Conservation (phyloP, 2,797 vertebrate genomes). For the Apogon talboti region DNA sequence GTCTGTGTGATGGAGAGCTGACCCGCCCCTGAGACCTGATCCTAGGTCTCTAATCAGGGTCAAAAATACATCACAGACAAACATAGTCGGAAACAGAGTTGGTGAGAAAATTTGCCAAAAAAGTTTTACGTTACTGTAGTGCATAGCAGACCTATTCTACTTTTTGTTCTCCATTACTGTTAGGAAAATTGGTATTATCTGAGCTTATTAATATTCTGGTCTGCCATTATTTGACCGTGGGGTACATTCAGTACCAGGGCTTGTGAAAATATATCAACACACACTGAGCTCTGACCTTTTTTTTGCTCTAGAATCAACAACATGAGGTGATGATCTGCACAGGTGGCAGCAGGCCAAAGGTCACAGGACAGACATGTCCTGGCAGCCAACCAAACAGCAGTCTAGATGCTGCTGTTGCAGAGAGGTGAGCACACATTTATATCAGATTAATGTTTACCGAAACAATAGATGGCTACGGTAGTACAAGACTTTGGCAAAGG, state of each 20-base stretch:
- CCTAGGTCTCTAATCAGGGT: too few species aligned
- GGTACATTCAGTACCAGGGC: too few species aligned
- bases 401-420: constrained; percentile 2
- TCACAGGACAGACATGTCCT: neutral
- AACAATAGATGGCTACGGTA: neutral
- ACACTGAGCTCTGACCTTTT: constrained; percentile 23
- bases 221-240: too few species aligned
- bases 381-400: neutral
- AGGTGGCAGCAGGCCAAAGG: constrained; percentile 2
- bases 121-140: too few species aligned
- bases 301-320: constrained; percentile 32
- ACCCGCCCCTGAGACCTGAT: too few species aligned
- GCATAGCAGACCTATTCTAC: too few species aligned
- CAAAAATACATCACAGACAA: too few species aligned
- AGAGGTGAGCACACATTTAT: constrained; percentile 41
- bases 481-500: too few species aligned
- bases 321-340: constrained; percentile 7
- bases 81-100: too few species aligned
- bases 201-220: too few species aligned
- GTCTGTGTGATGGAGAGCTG: too few species aligned
- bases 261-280: neutral
- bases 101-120: too few species aligned
- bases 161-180: neutral
- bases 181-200: neutral
- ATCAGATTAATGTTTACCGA: neutral